Conservation (phyloP, 2,888 invertebrate genomes). For the Acanthoscelides obtectus region DNA sequence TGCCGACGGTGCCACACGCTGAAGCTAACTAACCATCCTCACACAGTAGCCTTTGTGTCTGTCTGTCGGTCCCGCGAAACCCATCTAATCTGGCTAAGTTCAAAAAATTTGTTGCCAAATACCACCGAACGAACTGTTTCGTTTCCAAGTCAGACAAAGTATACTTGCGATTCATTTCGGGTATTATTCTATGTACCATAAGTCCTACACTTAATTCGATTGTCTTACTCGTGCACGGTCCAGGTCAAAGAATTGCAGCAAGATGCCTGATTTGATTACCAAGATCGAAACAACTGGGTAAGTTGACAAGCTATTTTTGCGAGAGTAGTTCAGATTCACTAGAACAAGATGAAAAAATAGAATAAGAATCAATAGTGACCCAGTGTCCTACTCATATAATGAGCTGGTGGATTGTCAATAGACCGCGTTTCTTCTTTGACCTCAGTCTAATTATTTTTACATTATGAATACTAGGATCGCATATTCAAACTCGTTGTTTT, state of each 20-base stretch:
- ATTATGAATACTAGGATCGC: no score
- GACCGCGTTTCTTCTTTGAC: no score
- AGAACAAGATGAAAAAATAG: no score
- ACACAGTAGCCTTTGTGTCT: not conserved
- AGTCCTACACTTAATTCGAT: slow-evolving; percentile 43
- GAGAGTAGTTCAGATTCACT: no score
- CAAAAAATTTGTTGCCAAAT: slow-evolving; percentile 50
- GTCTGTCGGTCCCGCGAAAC: slow-evolving; percentile 3
- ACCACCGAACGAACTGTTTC: slow-evolving; percentile 54
- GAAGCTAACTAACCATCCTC: not conserved
- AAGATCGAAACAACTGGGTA: slow-evolving; percentile 31
- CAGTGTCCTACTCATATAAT: no score
- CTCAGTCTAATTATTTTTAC: no score
- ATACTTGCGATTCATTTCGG: slow-evolving; percentile 43
- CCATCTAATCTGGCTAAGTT: slow-evolving; percentile 36
- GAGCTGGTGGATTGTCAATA: no score
- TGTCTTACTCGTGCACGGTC: not conserved
- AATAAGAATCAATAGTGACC: no score
- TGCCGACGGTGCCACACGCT: not conserved
- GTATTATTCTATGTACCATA: slow-evolving; percentile 47
- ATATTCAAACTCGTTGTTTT: no score
- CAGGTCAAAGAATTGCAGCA: slow-evolving; percentile 4
- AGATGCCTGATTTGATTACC: slow-evolving; percentile 38
- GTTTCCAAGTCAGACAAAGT: slow-evolving; percentile 44
- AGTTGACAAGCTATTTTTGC: no score